Conservation (phyloP, 2,113 vertebrate species). For the Peromyscus maniculatus region DNA sequence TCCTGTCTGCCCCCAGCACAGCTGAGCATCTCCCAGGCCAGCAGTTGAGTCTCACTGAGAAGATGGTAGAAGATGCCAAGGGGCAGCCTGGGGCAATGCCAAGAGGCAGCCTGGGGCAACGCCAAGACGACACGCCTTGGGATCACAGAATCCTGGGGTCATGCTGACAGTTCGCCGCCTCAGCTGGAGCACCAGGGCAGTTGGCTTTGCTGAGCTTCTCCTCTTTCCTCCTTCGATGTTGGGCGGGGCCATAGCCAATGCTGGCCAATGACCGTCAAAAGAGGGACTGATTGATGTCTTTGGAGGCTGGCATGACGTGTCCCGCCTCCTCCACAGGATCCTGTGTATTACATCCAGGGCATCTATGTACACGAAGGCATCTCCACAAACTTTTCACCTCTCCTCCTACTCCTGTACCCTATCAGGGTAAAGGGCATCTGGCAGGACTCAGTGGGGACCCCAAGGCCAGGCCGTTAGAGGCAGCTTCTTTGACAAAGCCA, state of each 20-base stretch:
- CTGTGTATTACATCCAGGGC: not conserved
- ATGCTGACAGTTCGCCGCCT: not conserved
- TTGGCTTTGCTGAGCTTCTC: not conserved
- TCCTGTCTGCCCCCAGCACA: not conserved
- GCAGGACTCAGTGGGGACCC: not conserved
- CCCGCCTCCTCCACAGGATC: not conserved
- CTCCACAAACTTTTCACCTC: not conserved
- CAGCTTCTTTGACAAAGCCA: not conserved
- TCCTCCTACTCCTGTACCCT: not conserved
- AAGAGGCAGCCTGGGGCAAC: not conserved
- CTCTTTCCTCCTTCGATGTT: not conserved
- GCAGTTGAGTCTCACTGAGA: rapidly evolving
- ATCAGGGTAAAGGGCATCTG: not conserved
- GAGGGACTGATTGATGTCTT: not conserved
- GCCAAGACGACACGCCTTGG: not conserved
- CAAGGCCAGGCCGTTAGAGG: not conserved
- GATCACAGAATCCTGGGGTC: not conserved
- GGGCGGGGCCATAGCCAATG: not conserved
- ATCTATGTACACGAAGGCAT: not conserved
- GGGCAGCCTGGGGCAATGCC: not conserved
- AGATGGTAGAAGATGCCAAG: rapidly evolving
- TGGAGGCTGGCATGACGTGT: not conserved
- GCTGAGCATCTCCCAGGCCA: not conserved
- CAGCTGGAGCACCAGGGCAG: not conserved
- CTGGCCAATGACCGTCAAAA: not conserved